Percentiles rank a stretch among this genome's conserved stretches.
phyloP scores from a whole-genome alignment of 2,113 vertebrate genomes.

The Elephantulus edwardii region DNA sequence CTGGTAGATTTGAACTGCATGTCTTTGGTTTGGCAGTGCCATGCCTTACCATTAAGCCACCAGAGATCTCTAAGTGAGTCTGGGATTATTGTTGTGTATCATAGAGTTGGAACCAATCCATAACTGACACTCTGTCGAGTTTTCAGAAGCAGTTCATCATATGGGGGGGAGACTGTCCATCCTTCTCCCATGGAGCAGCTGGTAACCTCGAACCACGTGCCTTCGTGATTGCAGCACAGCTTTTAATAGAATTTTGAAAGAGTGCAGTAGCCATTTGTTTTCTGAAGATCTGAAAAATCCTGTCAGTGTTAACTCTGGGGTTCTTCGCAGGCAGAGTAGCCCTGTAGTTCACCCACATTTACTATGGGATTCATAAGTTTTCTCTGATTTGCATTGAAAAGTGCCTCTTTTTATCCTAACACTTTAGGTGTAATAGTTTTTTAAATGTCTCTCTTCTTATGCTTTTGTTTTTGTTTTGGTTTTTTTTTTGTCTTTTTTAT shows the following conservation, averaged over 20 bases:
- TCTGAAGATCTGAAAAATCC: conserved; percentile 49
- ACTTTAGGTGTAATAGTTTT: not conserved
- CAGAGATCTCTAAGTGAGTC: too few relatives aligned
- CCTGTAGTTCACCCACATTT: conserved; percentile 21
- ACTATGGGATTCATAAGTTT: not conserved
- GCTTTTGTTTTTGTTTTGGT: not conserved
- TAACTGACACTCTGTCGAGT: too few relatives aligned
- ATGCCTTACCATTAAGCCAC: too few relatives aligned
- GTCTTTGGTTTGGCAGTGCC: too few relatives aligned
- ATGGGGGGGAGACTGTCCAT: too few relatives aligned
- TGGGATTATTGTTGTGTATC: too few relatives aligned
- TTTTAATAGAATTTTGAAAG: conserved; percentile 32
- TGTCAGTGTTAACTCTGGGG: conserved; percentile 10
- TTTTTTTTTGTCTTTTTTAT: not conserved
- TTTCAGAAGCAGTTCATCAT: too few relatives aligned
- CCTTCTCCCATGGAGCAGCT: too few relatives aligned
- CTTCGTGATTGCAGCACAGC: not conserved
- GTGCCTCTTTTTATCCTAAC: not conserved
- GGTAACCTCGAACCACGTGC: too few relatives aligned
- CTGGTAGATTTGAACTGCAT: too few relatives aligned
- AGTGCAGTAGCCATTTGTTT: not conserved
- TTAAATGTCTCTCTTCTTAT: not conserved
- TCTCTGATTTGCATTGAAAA: conserved; percentile 6
- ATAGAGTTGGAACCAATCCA: too few relatives aligned
- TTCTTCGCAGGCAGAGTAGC: not conserved